phyloP scores from a whole-genome alignment of 2,888 invertebrate genomes.

The Agelastica alni region DNA sequence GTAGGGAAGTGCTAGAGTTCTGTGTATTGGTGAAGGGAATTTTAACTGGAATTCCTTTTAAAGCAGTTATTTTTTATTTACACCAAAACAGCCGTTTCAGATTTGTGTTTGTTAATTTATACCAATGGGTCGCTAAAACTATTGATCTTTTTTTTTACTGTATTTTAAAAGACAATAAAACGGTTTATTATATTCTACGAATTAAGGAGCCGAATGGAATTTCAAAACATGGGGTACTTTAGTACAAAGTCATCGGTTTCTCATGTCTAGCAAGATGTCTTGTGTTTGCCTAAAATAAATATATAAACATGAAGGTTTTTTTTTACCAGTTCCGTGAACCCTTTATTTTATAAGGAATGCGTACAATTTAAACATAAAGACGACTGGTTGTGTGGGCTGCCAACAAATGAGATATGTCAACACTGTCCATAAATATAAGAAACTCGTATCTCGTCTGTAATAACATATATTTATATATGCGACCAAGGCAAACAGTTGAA shows the following conservation, averaged over 20 bases:
- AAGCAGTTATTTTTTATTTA: too few species aligned
- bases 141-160: too few species aligned
- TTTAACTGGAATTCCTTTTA: too few species aligned
- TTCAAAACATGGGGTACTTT: neutral
- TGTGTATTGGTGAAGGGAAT: too few species aligned
- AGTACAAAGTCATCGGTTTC: constrained; percentile 9
- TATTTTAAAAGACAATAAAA: too few species aligned
- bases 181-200: too few species aligned
- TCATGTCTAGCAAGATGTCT: constrained; percentile 18
- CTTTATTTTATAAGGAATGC: constrained; percentile 53
- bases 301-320: constrained; percentile 36
- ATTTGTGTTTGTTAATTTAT: too few species aligned
- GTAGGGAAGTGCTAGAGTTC: too few species aligned
- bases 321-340: constrained; percentile 43
- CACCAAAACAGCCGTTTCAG: too few species aligned
- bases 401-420: constrained; percentile 58
- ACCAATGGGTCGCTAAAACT: too few species aligned
- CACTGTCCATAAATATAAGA: constrained; percentile 58
- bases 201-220: neutral
- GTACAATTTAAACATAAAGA: constrained; percentile 54
- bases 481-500: constrained; percentile 50
- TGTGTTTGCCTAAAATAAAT: constrained; percentile 33
- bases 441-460: constrained; percentile 52
- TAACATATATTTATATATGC: constrained; percentile 55
- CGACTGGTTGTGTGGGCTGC: constrained; percentile 54